Evolutionary conservation across 2,797 vertebrate species (phyloP), one percentile per base, ranked within the genome.

Genomic region (Malacoraja senta): DNA sequence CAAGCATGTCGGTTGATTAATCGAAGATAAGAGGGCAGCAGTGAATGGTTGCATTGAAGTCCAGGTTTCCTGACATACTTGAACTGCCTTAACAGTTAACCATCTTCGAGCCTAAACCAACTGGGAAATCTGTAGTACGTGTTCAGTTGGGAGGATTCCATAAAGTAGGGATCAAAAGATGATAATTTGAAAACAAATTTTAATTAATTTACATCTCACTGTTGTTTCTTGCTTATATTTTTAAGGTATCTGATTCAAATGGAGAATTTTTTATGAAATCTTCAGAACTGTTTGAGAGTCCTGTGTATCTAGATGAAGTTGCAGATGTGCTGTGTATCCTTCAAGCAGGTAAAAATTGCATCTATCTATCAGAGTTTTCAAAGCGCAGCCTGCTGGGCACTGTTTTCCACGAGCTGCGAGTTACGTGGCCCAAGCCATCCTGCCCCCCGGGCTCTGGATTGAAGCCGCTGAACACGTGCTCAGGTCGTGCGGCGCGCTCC

Each of bases 291-390:
- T 99, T 99, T 88, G 99, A 99, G 95, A 99, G 99, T 95, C 97
- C 98, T 0, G 98, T 99, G 17, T 99, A 99, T 94, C 95, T 99
- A 95, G 98, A 99, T 65, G 99, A 99, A 95, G 99, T 99, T 15
- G 98, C 99, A 72, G 99, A 99, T 95, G 99, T 99, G 24, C 98
- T 99, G 92, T 99, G 98, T 94, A 99, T 99, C 95, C 96, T 99
- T 95, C 99, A 99, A 98, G 99, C 99, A 98, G 99, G 99, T 99
- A 96, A 17, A 91, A 19, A 94, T 74, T 13, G 15, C 24, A 24
- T 7, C 44, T 53, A 53, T 6, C 44, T 53, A 53, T 53, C 44
- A 2, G 44, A 53, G 44, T 53, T 53, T 53, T 53, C 44, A 53
- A 53, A 53, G 44, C 44, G 44, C 44, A n/a, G n/a, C n/a, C n/a